Evolutionary conservation across 1,140 invertebrate species (phyloP).

Genomic region (Drosophila setifemur): DNA sequence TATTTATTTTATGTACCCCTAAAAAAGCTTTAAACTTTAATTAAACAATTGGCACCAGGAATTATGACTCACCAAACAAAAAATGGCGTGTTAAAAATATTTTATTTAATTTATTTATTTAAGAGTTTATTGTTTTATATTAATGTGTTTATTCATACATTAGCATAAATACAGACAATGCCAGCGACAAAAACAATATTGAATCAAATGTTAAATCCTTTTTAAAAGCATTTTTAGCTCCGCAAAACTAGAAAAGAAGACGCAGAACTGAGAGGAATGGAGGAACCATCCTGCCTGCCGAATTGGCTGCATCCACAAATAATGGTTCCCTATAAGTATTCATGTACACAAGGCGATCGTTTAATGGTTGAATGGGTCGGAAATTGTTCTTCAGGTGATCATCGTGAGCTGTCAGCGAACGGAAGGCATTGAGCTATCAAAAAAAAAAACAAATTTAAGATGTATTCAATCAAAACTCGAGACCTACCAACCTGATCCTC

Average conservation of each 20-base stretch:
- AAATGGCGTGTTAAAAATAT: too few relatives aligned
- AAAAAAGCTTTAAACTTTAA: too few relatives aligned
- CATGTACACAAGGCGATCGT: slow-evolving; percentile 84
- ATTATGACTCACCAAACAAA: too few relatives aligned
- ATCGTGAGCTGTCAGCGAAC: slow-evolving; percentile 86
- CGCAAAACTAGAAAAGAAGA: not conserved
- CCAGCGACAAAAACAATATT: not conserved
- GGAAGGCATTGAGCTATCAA: slow-evolving; percentile 88
- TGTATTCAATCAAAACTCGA: too few relatives aligned
- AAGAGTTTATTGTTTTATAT: too few relatives aligned
- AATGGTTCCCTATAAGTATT: not conserved
- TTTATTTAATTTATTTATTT: too few relatives aligned
- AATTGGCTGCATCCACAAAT: slow-evolving; percentile 44
- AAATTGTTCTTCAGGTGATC: slow-evolving; percentile 89
- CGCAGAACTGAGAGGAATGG: not conserved
- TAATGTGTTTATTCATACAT: too few relatives aligned
- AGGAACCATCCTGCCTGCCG: slow-evolving; percentile 1
- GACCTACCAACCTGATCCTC: slow-evolving; percentile 87
- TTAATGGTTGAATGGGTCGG: slow-evolving; percentile 89
- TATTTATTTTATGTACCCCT: not conserved
- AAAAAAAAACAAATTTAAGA: not conserved
- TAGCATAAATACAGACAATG: too few relatives aligned
- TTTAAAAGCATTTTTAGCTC: not conserved
- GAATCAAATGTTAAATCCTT: too few relatives aligned
- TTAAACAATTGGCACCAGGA: too few relatives aligned